Conservation (phyloP, 2,113 vertebrate species). For the Hylia prasina region DNA sequence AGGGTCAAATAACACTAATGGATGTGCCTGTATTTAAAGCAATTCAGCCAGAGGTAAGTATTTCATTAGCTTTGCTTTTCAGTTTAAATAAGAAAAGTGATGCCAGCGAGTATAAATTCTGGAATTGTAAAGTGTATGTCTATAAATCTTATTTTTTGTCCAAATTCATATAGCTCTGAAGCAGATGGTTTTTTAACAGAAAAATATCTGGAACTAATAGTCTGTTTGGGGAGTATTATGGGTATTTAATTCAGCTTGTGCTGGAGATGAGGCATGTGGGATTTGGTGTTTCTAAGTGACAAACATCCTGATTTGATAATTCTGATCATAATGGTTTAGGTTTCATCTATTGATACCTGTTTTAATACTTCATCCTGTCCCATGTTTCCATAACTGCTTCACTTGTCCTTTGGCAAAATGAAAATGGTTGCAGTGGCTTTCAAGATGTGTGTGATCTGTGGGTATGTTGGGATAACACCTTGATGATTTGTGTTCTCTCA, state of each 20-base stretch:
- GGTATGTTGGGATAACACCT: not conserved
- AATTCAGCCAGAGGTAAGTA: constrained; percentile 96
- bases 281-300: not conserved
- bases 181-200: not conserved
- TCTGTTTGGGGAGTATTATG: not conserved
- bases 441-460: not conserved
- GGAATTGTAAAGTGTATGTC: not conserved
- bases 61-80: not conserved
- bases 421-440: not conserved
- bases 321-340: not conserved
- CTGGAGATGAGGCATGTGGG: not conserved
- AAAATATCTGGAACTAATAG: not conserved
- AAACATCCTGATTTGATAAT: not conserved
- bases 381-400: not conserved
- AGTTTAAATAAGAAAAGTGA: not conserved
- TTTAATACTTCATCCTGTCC: not conserved
- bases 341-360: not conserved
- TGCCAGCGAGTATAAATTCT: not conserved
- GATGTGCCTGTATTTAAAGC: constrained; percentile 97
- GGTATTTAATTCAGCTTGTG: not conserved
- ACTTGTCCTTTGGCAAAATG: not conserved
- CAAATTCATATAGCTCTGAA: not conserved
- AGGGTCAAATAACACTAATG: constrained; percentile 99
- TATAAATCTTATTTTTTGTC: not conserved
- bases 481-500: not conserved